A percentile compares a stretch with the other conserved stretches of the same genome.
Conservation (phyloP, 2,888 invertebrate genomes). For the Mythimna pallens region DNA sequence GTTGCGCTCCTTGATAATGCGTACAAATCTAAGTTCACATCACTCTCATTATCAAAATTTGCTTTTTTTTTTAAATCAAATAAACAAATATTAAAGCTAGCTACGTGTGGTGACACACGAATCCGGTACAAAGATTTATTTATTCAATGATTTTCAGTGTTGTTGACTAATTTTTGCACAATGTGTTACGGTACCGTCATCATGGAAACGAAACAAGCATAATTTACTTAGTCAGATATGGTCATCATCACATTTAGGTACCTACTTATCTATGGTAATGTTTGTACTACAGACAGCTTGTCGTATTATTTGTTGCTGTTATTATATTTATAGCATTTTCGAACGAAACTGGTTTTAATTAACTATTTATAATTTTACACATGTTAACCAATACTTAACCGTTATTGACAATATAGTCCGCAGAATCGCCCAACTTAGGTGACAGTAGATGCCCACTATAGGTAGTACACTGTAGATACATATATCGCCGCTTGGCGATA, state of each 20-base stretch:
- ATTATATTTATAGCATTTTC: background rate
- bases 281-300: slow-evolving; percentile 10
- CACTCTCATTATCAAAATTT: background rate
- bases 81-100: background rate
- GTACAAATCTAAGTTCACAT: background rate
- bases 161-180: slow-evolving; percentile 15
- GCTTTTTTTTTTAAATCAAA: slow-evolving; percentile 4
- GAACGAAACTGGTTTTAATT: background rate
- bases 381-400: background rate
- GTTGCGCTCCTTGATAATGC: background rate
- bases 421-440: too few species aligned
- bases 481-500: too few species aligned
- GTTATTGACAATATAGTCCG: background rate
- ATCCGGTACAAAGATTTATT: background rate
- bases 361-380: background rate
- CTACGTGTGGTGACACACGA: slow-evolving; percentile 6
- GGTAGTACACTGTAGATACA: too few species aligned
- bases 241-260: slow-evolving; percentile 23
- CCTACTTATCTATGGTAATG: background rate
- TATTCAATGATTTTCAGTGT: slow-evolving; percentile 2
- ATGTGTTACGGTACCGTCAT: background rate
- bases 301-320: slow-evolving; percentile 22
- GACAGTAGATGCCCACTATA: too few species aligned
- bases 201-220: slow-evolving; percentile 13
- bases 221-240: slow-evolving; percentile 11